Conservation (phyloP, 2,113 vertebrate genomes). For the Lethenteron camtschaticum region DNA sequence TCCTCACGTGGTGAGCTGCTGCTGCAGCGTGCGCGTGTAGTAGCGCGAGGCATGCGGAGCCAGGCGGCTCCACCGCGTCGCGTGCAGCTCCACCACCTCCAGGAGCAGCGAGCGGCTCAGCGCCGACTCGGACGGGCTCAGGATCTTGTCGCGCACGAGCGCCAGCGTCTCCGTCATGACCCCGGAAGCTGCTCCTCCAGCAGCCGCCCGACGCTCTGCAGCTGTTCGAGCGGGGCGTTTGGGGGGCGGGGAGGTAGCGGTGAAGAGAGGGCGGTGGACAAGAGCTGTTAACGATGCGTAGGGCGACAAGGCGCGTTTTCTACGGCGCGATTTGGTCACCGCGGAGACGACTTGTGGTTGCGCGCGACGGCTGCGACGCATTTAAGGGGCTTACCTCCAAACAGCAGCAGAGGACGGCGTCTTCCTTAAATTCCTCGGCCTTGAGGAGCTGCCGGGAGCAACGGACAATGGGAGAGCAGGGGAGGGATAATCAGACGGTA, state of each 20-base stretch:
- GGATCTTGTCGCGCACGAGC: slow-evolving; percentile 76
- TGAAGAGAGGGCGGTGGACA: background rate
- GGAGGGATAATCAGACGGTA: too few species aligned
- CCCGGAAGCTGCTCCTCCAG: slow-evolving; percentile 85
- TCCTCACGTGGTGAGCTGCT: slow-evolving; percentile 17
- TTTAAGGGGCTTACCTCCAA: slow-evolving; percentile 53
- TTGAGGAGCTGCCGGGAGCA: slow-evolving; percentile 44
- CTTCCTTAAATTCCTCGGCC: slow-evolving; percentile 78
- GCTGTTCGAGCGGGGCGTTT: slow-evolving; percentile 25
- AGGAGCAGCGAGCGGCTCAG: slow-evolving; percentile 82
- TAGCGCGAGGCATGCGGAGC: slow-evolving; percentile 78
- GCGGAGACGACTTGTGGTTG: background rate
- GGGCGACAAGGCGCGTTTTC: too few species aligned
- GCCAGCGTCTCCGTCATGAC: slow-evolving; percentile 90
- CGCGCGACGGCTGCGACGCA: background rate
- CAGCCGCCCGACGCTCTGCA: slow-evolving; percentile 72
- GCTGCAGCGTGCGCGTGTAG: slow-evolving; percentile 98
- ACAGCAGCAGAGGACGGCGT: slow-evolving; percentile 82
- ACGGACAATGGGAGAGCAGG: slow-evolving; percentile 8
- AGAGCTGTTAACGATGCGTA: background rate
- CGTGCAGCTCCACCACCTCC: slow-evolving; percentile 93
- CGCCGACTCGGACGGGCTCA: slow-evolving; percentile 69
- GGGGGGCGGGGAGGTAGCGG: background rate
- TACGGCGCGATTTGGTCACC: background rate
- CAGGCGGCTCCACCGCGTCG: slow-evolving; percentile 84